These are phyloP conservation scores for Phrynocephalus guinanensis DNA, from an alignment of 2,797 vertebrate genomes.

Conservation along the genomic window DNA sequence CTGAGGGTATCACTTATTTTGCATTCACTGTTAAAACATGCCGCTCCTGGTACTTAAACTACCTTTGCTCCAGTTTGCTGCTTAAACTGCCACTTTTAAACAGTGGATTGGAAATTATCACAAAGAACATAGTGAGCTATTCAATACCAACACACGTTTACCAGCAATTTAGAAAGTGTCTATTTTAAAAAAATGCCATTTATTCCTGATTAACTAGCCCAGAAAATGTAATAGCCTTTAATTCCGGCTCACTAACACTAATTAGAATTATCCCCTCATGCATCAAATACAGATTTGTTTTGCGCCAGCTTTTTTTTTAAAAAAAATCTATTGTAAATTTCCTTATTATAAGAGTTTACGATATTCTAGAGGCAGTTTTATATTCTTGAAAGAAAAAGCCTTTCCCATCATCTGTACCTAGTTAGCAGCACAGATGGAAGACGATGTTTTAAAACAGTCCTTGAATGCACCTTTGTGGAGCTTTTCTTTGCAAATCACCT, in stretches of 20 bases:
- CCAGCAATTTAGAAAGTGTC: not conserved
- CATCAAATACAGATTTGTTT: not conserved
- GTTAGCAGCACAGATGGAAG: not conserved
- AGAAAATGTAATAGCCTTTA: not conserved
- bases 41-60: no score
- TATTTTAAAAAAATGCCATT: not conserved
- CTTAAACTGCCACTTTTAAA: conserved; percentile 50
- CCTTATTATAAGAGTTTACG: not conserved
- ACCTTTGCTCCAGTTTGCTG: conserved; percentile 49
- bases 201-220: conserved; percentile 11
- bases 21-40: no score
- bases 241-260: not conserved
- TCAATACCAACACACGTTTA: conserved; percentile 9
- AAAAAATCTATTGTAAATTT: no score
- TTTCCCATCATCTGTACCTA: not conserved
- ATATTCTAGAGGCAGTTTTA: not conserved
- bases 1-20: no score
- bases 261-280: not conserved
- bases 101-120: conserved; percentile 25
- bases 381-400: not conserved
- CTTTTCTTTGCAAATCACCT: not conserved
- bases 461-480: not conserved
- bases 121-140: conserved; percentile 17
- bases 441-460: not conserved
- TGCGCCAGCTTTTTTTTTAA: not conserved